These are phyloP conservation scores for Pegea sp. DNA, from an alignment of 23 tunicate species.

Conservation along the genomic window DNA sequence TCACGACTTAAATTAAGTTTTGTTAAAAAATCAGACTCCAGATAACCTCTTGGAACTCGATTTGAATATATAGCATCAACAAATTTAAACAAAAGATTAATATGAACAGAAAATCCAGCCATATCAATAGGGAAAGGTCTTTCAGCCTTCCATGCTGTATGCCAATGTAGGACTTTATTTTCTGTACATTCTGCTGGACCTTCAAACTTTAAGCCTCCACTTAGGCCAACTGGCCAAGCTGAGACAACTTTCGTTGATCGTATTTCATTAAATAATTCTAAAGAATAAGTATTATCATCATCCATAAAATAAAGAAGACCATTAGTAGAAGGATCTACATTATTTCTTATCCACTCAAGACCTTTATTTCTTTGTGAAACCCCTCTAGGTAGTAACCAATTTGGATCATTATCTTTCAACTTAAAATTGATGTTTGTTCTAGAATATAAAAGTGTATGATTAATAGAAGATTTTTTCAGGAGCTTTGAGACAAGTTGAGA, in stretches of 20 bases:
- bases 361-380: conserved; percentile 80
- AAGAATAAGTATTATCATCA: conserved; percentile 86
- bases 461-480: conserved; percentile 29
- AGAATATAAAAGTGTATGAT: conserved; percentile 41
- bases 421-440: conserved; percentile 47
- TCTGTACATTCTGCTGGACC: conserved; percentile 55
- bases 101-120: conserved; percentile 89
- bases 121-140: conserved; percentile 94
- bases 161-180: conserved; percentile 53
- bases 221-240: conserved; percentile 91
- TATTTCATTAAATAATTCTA: conserved; percentile 69
- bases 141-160: conserved; percentile 88
- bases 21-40: conserved; percentile 73
- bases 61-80: conserved; percentile 37
- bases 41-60: conserved; percentile 51
- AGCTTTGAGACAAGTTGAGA: conserved; percentile 38
- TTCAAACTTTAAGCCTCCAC: conserved; percentile 81
- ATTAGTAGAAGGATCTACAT: conserved; percentile 10
- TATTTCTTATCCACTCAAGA: conserved; percentile 32
- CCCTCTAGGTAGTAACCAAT: conserved; percentile 87
- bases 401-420: conserved; percentile 57
- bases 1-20: conserved; percentile 12
- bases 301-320: conserved; percentile 75
- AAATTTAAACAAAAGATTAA: conserved; percentile 30
- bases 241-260: conserved; percentile 28